phyloP scores from a whole-genome alignment of 2,113 vertebrate species.

The Lophura nycthemera region DNA sequence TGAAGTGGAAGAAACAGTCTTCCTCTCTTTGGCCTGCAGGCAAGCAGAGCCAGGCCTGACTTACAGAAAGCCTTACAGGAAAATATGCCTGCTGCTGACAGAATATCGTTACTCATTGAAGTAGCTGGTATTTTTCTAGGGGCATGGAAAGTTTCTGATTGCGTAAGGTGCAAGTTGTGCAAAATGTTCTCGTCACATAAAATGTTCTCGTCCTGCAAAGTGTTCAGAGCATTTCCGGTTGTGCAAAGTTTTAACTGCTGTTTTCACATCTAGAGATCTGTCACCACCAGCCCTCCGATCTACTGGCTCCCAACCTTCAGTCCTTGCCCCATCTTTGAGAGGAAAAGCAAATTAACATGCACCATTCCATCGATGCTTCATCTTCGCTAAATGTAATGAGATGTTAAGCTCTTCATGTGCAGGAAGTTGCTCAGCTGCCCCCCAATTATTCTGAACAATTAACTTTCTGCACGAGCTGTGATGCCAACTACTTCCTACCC shows the following conservation, averaged over 20 bases:
- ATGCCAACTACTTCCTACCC: neutral
- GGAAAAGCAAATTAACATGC: neutral
- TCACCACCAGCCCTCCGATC: neutral
- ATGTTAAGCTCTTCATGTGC: neutral
- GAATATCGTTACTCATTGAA: neutral
- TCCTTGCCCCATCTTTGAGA: neutral
- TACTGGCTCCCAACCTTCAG: neutral
- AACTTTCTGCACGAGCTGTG: neutral
- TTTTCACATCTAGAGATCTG: neutral
- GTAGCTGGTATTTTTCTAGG: conserved; percentile 10
- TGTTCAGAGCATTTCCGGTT: neutral
- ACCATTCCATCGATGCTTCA: neutral
- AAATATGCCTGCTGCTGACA: neutral
- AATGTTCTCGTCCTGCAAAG: conserved; percentile 9
- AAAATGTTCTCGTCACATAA: neutral
- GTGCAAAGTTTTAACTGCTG: conserved; percentile 3
- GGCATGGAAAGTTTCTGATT: conserved; percentile 7
- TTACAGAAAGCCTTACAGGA: neutral
- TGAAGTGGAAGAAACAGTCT: neutral
- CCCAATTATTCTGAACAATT: neutral
- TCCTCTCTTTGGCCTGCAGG: neutral
- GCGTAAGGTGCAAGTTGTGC: neutral
- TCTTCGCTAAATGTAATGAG: neutral
- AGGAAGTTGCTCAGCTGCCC: neutral
- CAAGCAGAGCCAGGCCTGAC: neutral